Evolutionary conservation across 2,113 vertebrate genomes (phyloP), one percentile per base, ranked within the genome.

Genomic region (Amphiprion ocellaris): DNA sequence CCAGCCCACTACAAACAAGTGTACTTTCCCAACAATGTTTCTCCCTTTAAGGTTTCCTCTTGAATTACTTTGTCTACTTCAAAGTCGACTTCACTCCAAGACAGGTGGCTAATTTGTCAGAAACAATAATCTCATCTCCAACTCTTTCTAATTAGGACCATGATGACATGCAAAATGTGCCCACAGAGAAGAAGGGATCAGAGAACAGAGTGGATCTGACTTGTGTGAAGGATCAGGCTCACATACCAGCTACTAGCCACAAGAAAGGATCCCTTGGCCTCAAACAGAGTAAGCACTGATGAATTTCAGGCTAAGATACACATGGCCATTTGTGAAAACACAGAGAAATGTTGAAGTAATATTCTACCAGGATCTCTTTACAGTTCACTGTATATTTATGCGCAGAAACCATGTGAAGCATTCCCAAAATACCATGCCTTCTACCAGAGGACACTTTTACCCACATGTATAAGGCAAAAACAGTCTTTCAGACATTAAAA

Each of bases 211-310:
- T 26, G 10, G 17, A 65, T 75, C 59, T 49, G 73, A 68, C 70
- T 79, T 28, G 63, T 85, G 80, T 63, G 67, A 84, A 71, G 63
- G 72, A 69, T 60, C 1, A 0, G 44, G 37, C 74, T 85, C 85
- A 71, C 73, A 90, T 87, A 81, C 76, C 82, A 90, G 79, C 72
- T n/a, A 21, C 63, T 44, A 14, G 55, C 89, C 87, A 90, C 89
- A 89, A 82, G 72, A 90, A 90, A 75, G 49, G 33, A 60, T 37
- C 52, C 62, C 70, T 81, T 62, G 71, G 65, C 75, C 56, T 84
- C 53, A 77, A 2, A 60, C 59, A 37, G 46, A 47, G 46, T 16
- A n/a, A 72, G 44, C 77, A 10, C 60, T 44, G 69, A 81, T 82
- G 56, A 73, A 39, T 79, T 69, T 86, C 52, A 52, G 64, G 67